Percentiles rank a stretch among this genome's conserved stretches.
Conservation (phyloP, 1,140 invertebrate species). For the Meteorus sp. region DNA sequence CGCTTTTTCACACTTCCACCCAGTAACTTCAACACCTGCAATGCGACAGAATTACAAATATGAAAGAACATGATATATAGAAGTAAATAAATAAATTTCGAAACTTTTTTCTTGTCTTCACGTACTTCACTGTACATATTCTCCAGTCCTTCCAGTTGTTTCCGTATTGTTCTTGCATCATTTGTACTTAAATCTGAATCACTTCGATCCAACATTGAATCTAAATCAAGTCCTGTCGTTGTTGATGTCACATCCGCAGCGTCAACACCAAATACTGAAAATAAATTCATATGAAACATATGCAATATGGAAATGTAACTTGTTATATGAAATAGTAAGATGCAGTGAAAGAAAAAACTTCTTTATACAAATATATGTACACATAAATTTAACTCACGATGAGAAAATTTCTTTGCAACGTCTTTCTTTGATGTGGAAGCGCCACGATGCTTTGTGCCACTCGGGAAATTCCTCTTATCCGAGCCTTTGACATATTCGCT, state of each 20-base stretch:
- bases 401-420: constrained; percentile 53
- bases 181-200: constrained; percentile 77
- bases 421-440: constrained; percentile 51
- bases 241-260: constrained; percentile 76
- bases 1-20: constrained; percentile 70
- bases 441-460: constrained; percentile 47
- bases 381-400: constrained; percentile 51
- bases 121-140: constrained; percentile 81
- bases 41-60: constrained; percentile 3
- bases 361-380: too few relatives aligned
- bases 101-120: background rate
- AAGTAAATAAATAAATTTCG: background rate
- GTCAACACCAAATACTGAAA: constrained; percentile 73
- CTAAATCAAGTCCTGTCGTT: constrained; percentile 77
- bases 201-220: constrained; percentile 76
- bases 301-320: too few relatives aligned
- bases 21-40: constrained; percentile 76
- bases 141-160: constrained; percentile 84
- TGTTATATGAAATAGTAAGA: too few relatives aligned
- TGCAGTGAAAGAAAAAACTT: background rate
- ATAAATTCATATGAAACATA: too few relatives aligned
- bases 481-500: constrained; percentile 46
- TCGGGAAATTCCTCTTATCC: constrained; percentile 50
- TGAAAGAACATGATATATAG: background rate
- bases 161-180: constrained; percentile 76